These are phyloP conservation scores for Arbacia lixula DNA, from an alignment of 53 echinoderm and acorn worm species.

Conservation along the genomic window DNA sequence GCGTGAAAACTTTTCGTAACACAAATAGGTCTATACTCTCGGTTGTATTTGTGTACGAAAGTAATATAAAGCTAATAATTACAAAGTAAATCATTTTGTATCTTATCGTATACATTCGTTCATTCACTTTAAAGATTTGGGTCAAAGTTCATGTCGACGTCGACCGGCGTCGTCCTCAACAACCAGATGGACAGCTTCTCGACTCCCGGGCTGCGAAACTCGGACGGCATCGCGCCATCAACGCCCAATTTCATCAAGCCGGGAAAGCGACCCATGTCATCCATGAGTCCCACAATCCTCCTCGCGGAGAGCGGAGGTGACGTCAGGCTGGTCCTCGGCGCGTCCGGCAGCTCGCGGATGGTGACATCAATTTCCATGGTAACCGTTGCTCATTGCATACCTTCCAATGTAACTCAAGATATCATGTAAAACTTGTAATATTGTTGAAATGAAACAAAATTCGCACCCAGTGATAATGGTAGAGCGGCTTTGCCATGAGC, in stretches of 20 bases:
- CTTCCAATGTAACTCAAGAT: no score
- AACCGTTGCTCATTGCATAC: no score
- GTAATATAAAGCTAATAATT: neutral
- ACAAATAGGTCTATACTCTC: no score
- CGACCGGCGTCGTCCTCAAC: constrained; percentile 60
- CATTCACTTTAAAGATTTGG: no score
- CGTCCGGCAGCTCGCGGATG: constrained; percentile 65
- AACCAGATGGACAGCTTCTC: constrained; percentile 74
- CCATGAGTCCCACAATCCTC: constrained; percentile 64
- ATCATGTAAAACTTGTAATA: no score
- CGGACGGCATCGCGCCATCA: constrained; percentile 66
- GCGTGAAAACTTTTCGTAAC: no score
- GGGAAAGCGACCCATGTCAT: constrained; percentile 66
- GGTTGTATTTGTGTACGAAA: neutral
- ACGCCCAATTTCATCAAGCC: constrained; percentile 59
- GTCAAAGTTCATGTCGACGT: constrained; percentile 50
- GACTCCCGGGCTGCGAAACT: constrained; percentile 55
- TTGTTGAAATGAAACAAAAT: neutral
- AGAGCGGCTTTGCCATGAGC: no score
- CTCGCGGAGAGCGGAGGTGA: constrained; percentile 38
- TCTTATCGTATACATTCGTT: no score
- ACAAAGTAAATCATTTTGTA: no score
- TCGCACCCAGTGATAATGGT: neutral
- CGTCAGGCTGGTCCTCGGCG: constrained; percentile 50
- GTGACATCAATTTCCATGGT: constrained; percentile 65